Conservation (phyloP, 1,140 invertebrate species). For the Akabosia matsudoensis region DNA sequence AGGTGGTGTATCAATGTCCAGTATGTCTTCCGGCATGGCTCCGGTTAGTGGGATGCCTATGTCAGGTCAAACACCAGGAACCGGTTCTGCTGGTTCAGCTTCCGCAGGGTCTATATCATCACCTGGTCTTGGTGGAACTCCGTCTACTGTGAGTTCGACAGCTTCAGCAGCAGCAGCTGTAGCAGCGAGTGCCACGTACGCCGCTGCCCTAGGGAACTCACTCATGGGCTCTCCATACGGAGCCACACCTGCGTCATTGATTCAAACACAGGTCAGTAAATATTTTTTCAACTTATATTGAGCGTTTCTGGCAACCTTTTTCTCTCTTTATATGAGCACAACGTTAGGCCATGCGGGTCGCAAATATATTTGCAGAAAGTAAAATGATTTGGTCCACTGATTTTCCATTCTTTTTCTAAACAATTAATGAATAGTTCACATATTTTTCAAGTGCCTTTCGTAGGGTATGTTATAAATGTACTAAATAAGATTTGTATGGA, state of each 20-base stretch:
- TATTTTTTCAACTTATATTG: not conserved
- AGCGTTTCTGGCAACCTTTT: too few species aligned
- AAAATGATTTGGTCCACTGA: not conserved
- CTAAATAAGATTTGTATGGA: not conserved
- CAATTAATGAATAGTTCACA: not conserved
- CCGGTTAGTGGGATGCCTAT: slow-evolving; percentile 25
- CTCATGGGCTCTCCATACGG: slow-evolving; percentile 39
- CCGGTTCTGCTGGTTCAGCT: not conserved
- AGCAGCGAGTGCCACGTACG: slow-evolving; percentile 30
- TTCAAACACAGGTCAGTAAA: slow-evolving; percentile 32
- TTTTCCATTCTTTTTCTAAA: not conserved
- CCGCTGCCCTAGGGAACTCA: slow-evolving; percentile 40
- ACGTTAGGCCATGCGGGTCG: not conserved
- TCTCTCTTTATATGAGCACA: too few species aligned
- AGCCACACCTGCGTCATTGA: slow-evolving; percentile 29
- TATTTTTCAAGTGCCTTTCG: not conserved
- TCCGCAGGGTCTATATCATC: slow-evolving; percentile 36
- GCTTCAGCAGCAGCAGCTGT: slow-evolving; percentile 15
- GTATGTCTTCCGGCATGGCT: slow-evolving; percentile 28
- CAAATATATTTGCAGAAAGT: not conserved
- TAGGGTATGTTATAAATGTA: not conserved
- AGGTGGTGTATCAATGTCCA: slow-evolving; percentile 23
- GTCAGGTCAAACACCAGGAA: not conserved
- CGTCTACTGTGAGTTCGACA: slow-evolving; percentile 8
- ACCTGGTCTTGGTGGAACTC: slow-evolving; percentile 11